phyloP scores from a whole-genome alignment of 1,140 invertebrate genomes.

The Calycopis cecrops region DNA sequence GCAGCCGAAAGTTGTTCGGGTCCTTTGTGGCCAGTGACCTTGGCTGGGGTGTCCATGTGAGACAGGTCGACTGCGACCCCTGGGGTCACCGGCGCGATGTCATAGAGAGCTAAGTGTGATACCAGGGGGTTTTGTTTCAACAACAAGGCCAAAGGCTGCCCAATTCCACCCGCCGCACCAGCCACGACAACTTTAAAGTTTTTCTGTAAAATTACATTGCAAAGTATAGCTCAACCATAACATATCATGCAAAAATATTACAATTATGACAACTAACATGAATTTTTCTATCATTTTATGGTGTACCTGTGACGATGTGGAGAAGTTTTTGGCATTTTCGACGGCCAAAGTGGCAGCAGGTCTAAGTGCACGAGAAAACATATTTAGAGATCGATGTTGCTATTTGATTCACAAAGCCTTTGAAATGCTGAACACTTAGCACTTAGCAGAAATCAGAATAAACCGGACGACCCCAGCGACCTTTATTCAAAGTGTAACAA shows the following conservation, averaged over 20 bases:
- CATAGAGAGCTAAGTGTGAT: constrained; percentile 90
- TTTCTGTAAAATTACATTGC: constrained; percentile 60
- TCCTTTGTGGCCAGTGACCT: constrained; percentile 87
- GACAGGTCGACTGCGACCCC: constrained; percentile 98
- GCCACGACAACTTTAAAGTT: constrained; percentile 95
- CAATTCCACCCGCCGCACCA: constrained; percentile 98
- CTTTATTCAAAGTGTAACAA: constrained; percentile 50
- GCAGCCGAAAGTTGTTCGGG: constrained; percentile 81
- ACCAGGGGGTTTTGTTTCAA: constrained; percentile 93
- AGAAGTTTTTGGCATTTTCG: constrained; percentile 73
- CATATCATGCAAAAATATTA: too few species aligned
- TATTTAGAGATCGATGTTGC: constrained; percentile 41
- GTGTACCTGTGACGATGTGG: constrained; percentile 73
- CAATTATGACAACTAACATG: constrained; percentile 11
- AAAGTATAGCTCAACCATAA: too few species aligned
- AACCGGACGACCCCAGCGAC: constrained; percentile 56
- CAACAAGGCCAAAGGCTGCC: constrained; percentile 97
- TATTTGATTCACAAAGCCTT: constrained; percentile 14
- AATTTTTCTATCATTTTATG: constrained; percentile 6
- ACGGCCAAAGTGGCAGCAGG: constrained; percentile 61
- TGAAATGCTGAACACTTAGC: background rate
- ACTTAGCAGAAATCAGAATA: background rate
- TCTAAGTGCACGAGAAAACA: constrained; percentile 75
- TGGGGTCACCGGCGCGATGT: constrained; percentile 94
- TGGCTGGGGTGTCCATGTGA: constrained; percentile 93